A percentile compares a stretch with the other conserved stretches of the same genome.
Conservation (phyloP, 35 echinoderm and acorn worm species). For the Amphiura filiformis region DNA sequence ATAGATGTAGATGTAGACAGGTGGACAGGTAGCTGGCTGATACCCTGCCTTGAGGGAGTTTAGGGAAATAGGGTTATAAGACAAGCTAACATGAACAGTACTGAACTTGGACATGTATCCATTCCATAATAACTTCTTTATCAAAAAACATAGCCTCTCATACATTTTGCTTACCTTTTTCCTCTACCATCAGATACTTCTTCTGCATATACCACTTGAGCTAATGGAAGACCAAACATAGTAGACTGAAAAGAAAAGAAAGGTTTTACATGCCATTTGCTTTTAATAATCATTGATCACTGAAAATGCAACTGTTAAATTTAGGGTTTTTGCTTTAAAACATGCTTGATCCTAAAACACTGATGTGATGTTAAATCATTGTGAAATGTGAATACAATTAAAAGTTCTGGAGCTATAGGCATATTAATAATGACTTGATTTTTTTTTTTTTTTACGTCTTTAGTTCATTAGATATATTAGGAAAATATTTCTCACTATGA, state of each 20-base stretch:
- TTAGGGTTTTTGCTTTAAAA: neutral
- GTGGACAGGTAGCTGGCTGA: no score
- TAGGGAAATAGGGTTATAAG: no score
- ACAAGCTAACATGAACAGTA: neutral
- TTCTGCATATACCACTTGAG: constrained; percentile 40
- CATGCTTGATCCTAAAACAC: neutral
- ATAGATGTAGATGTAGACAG: no score
- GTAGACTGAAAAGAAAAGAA: constrained; percentile 13
- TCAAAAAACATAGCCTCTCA: no score
- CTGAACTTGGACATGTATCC: neutral
- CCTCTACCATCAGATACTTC: constrained; percentile 32
- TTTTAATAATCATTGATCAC: no score
- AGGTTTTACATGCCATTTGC: no score
- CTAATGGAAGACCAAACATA: constrained; percentile 10
- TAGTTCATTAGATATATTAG: no score
- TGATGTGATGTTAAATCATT: neutral
- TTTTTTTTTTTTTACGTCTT: no score
- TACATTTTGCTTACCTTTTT: constrained; percentile 49
- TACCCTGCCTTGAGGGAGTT: no score
- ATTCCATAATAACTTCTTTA: neutral
- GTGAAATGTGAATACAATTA: neutral
- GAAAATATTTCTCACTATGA: no score
- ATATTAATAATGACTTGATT: no score
- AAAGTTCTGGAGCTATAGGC: no score
- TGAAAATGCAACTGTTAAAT: neutral